Percentiles rank a stretch among this genome's conserved stretches.
Evolutionary conservation across 23 tunicate species (phyloP).

Genomic region (Trididemnum nubilum): DNA sequence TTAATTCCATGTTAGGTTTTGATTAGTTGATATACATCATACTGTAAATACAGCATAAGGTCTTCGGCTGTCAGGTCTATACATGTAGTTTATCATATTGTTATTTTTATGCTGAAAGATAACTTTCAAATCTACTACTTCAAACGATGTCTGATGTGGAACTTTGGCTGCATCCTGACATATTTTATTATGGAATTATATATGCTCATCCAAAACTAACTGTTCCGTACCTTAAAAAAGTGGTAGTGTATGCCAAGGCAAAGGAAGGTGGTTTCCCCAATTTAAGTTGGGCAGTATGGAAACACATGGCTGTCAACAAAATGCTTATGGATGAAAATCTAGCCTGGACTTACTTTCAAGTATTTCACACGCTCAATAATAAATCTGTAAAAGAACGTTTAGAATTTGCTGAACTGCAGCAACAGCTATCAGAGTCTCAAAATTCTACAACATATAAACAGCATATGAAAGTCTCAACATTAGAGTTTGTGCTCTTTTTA

Average conservation of each 20-base stretch:
- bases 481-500: slow-evolving; percentile 83
- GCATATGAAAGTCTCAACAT: slow-evolving; percentile 61
- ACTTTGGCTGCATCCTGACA: slow-evolving; percentile 76
- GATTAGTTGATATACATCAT: no score
- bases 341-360: slow-evolving; percentile 86
- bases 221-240: slow-evolving; percentile 72
- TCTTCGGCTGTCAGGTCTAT: no score
- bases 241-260: slow-evolving; percentile 68
- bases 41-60: no score
- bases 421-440: slow-evolving; percentile 49
- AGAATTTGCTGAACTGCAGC: slow-evolving; percentile 69
- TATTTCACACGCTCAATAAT: slow-evolving; percentile 49
- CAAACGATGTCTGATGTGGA: slow-evolving; percentile 47
- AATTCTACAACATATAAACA: slow-evolving; percentile 36
- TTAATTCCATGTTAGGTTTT: no score
- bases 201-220: slow-evolving; percentile 79
- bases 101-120: no score
- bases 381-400: slow-evolving; percentile 58
- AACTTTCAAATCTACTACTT: no score
- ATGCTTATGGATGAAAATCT: slow-evolving; percentile 77
- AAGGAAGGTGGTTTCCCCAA: slow-evolving; percentile 85
- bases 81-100: no score
- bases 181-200: slow-evolving; percentile 70
- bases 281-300: slow-evolving; percentile 81
- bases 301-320: slow-evolving; percentile 93